Percentiles rank a stretch among this genome's conserved stretches.
phyloP scores from a whole-genome alignment of 2,113 vertebrate species.

The Daboia siamensis region DNA sequence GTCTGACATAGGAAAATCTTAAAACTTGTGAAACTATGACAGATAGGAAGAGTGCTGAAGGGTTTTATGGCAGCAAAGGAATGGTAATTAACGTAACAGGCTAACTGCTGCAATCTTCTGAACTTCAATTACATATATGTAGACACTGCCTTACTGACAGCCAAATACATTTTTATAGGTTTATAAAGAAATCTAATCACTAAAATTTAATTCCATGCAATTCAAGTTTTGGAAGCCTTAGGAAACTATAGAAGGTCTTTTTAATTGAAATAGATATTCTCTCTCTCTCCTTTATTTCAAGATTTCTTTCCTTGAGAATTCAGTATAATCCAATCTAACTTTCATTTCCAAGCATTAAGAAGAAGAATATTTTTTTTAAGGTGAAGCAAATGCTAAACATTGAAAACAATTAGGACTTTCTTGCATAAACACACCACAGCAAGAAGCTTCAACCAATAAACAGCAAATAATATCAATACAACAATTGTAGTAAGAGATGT shows the following conservation, averaged over 20 bases:
- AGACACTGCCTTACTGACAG: not conserved
- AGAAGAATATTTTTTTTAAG: conserved; percentile 22
- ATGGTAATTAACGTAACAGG: not conserved
- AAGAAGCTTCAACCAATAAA: conserved; percentile 10
- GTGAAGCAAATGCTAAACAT: not conserved
- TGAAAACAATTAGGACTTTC: conserved; percentile 1
- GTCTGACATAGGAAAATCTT: not conserved
- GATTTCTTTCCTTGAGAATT: not conserved
- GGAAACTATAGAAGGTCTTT: not conserved
- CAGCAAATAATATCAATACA: not conserved
- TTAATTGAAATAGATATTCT: not conserved
- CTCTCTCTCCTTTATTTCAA: not conserved
- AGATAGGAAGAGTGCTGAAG: not conserved
- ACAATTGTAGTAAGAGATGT: not conserved
- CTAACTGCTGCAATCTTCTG: not conserved
- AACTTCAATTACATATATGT: not conserved
- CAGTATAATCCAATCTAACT: conserved; percentile 9
- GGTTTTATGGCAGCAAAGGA: not conserved
- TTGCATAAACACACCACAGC: not conserved
- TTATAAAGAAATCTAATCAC: not conserved
- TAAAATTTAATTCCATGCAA: not conserved
- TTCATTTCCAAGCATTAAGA: conserved; percentile 20
- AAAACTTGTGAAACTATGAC: not conserved
- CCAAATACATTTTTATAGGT: not conserved
- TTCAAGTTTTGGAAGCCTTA: not conserved